Conservation (phyloP, 2,797 vertebrate genomes). For the Valencia hispanica region DNA sequence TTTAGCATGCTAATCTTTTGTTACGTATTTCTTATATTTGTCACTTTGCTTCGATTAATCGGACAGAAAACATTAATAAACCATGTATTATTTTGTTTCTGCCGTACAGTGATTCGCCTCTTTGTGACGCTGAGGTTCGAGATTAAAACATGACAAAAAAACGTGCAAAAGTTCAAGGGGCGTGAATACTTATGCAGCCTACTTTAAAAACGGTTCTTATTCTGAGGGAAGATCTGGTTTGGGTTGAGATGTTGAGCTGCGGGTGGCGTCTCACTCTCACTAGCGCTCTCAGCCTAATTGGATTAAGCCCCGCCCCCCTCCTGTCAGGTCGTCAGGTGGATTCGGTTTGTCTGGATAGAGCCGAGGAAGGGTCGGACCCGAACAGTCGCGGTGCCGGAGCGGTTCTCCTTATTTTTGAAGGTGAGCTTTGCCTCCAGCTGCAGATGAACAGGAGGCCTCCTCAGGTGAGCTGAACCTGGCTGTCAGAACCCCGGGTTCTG, state of each 20-base stretch:
- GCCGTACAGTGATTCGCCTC: too few relatives aligned
- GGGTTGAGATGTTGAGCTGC: not conserved
- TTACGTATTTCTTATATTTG: too few relatives aligned
- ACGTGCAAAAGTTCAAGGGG: not conserved
- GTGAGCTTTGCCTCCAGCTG: conserved; percentile 15
- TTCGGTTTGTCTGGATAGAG: conserved; percentile 4
- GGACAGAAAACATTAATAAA: not conserved
- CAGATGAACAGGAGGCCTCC: too few relatives aligned
- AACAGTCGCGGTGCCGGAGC: not conserved
- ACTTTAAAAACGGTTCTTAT: not conserved
- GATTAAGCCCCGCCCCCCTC: conserved; percentile 55
- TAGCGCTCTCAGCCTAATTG: conserved; percentile 37
- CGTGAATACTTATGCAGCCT: not conserved
- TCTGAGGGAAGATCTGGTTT: not conserved
- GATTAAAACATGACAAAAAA: not conserved
- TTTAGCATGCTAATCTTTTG: too few relatives aligned
- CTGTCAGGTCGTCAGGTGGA: conserved; percentile 21
- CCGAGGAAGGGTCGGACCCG: not conserved
- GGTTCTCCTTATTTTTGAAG: conserved; percentile 18
- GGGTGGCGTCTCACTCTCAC: conserved; percentile 26
- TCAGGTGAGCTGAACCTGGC: not conserved
- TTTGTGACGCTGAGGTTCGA: too few relatives aligned
- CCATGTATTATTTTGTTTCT: not conserved
- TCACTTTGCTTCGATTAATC: too few relatives aligned
- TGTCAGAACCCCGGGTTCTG: not conserved